Conservation (phyloP, 2,797 vertebrate genomes). For the Notolabrus celidotus region DNA sequence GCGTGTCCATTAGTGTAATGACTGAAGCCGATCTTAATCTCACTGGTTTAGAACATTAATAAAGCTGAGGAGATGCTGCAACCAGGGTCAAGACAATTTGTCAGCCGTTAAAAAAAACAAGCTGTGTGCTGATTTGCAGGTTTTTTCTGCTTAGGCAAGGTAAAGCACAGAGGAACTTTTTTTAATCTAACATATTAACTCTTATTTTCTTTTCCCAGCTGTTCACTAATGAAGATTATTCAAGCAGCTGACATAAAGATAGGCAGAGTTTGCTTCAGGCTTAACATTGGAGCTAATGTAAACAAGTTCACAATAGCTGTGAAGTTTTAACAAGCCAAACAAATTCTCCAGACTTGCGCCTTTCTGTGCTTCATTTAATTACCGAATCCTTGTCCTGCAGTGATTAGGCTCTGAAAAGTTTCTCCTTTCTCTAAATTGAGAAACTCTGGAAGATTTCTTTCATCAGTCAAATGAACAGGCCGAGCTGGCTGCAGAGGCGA, state of each 20-base stretch:
- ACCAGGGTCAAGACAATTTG: constrained; percentile 72
- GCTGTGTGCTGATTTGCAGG: constrained; percentile 13
- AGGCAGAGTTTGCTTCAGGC: constrained; percentile 5
- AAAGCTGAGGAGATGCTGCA: constrained; percentile 63
- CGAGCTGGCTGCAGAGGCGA: constrained; percentile 55
- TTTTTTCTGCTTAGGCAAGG: constrained; percentile 34
- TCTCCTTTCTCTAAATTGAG: constrained; percentile 36
- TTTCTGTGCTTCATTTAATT: constrained; percentile 57
- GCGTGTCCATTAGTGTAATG: constrained; percentile 84
- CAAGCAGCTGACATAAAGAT: constrained; percentile 14
- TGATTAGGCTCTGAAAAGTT: constrained; percentile 60
- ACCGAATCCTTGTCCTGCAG: constrained; percentile 47
- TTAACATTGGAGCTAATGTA: constrained; percentile 28
- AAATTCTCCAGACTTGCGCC: constrained; percentile 31
- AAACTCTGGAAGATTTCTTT: constrained; percentile 65
- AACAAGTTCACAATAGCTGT: constrained; percentile 44
- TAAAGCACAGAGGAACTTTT: background rate
- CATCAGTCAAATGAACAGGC: constrained; percentile 64
- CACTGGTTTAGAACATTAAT: constrained; percentile 72
- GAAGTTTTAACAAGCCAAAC: constrained; percentile 50
- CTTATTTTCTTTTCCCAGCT: constrained; percentile 25
- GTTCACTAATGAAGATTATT: constrained; percentile 46
- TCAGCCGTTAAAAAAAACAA: constrained; percentile 49
- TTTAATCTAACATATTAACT: constrained; percentile 4
- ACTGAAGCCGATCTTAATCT: constrained; percentile 77